Percentiles rank a stretch among this genome's conserved stretches.
phyloP scores from a whole-genome alignment of 2,797 vertebrate species.

The Pyrrhura leucotis region DNA sequence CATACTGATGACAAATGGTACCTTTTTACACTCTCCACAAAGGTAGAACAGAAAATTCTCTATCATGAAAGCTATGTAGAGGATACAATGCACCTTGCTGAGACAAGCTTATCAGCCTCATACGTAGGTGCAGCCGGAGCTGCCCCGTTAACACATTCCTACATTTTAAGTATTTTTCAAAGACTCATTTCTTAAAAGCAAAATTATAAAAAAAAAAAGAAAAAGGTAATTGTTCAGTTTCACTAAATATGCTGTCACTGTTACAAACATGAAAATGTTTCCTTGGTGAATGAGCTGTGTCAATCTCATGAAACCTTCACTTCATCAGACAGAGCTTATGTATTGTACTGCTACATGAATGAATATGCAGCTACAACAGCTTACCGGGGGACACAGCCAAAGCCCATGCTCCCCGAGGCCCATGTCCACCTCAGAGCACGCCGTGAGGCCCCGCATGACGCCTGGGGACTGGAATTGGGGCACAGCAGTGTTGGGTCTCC shows the following conservation, averaged over 20 bases:
- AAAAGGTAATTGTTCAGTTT: background rate
- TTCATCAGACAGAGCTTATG: background rate
- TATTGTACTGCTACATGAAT: fast-evolving
- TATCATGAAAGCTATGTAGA: background rate
- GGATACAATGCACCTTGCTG: background rate
- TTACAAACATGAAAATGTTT: fast-evolving
- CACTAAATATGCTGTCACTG: background rate
- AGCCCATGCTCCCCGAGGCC: fast-evolving
- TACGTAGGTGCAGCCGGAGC: background rate
- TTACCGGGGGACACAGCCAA: fast-evolving
- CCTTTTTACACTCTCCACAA: slow-evolving; percentile 32
- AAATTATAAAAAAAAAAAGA: background rate
- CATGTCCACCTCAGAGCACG: fast-evolving
- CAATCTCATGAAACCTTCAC: background rate
- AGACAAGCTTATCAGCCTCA: background rate
- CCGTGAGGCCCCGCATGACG: fast-evolving
- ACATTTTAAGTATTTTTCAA: background rate
- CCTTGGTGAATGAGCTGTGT: background rate
- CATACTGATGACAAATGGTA: slow-evolving; percentile 84
- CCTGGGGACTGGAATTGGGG: fast-evolving
- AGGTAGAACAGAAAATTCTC: background rate
- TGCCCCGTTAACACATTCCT: background rate
- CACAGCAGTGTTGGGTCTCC: fast-evolving
- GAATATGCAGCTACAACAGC: background rate
- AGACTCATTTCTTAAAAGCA: background rate